Evolutionary conservation across 2,797 vertebrate genomes (phyloP).

Genomic region (Bovichtus diacanthus): DNA sequence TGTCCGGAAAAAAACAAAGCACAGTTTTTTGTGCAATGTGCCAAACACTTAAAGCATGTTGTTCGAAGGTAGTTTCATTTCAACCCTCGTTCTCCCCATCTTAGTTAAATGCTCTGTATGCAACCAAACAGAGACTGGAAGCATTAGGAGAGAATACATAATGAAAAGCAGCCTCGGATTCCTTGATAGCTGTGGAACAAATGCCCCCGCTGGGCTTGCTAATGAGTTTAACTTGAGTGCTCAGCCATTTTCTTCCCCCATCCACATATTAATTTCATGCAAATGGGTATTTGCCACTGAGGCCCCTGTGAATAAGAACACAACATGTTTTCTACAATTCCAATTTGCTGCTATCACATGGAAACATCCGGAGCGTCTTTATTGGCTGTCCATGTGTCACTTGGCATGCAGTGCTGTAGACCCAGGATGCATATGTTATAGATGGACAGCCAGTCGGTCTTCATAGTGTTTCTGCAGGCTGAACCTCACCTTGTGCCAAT

Average conservation of each 20-base stretch:
- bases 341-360: constrained; percentile 52
- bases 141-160: constrained; percentile 64
- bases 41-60: constrained; percentile 30
- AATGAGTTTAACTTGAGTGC: constrained; percentile 80
- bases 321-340: constrained; percentile 44
- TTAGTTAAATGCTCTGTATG: constrained; percentile 70
- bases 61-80: constrained; percentile 47
- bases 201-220: constrained; percentile 74
- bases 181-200: constrained; percentile 72
- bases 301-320: constrained; percentile 46
- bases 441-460: constrained; percentile 7
- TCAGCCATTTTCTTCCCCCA: constrained; percentile 67
- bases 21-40: background rate
- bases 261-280: constrained; percentile 80
- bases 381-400: constrained; percentile 28
- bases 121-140: constrained; percentile 65
- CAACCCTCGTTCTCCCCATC: constrained; percentile 21
- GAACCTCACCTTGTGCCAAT: background rate
- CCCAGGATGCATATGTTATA: background rate
- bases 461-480: background rate
- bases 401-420: constrained; percentile 16
- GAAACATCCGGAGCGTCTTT: constrained; percentile 48
- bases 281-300: constrained; percentile 63
- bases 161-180: constrained; percentile 70
- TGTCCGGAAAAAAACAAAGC: constrained; percentile 37